Conservation (phyloP, 2,888 invertebrate genomes). For the Drosophila tripunctata region DNA sequence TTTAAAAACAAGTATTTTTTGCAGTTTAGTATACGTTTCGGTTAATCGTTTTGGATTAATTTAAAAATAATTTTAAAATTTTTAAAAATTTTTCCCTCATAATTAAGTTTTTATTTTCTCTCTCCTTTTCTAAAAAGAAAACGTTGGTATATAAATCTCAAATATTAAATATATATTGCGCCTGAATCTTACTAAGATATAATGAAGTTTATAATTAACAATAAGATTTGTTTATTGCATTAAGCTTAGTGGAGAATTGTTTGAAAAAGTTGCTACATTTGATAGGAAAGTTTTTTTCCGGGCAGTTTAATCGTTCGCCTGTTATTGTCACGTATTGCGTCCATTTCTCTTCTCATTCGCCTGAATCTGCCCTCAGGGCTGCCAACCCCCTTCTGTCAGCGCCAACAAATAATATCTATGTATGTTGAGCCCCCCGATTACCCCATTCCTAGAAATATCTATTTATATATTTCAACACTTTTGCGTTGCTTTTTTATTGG, state of each 20-base stretch:
- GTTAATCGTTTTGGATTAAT: no score
- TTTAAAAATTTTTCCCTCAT: no score
- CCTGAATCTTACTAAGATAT: no score
- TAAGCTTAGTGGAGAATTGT: slow-evolving; percentile 10
- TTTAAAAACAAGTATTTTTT: not conserved
- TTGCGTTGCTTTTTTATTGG: slow-evolving; percentile 58
- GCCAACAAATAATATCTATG: slow-evolving; percentile 56
- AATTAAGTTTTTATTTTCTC: no score
- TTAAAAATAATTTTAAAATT: not conserved
- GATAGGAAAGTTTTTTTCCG: slow-evolving; percentile 1
- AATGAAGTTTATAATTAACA: slow-evolving; percentile 20
- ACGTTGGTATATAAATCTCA: no score
- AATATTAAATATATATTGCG: no score
- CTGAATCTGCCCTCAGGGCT: slow-evolving; percentile 32
- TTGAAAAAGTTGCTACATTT: not conserved
- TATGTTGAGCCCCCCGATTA: slow-evolving; percentile 6
- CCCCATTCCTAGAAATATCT: slow-evolving; percentile 19
- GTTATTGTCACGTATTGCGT: slow-evolving; percentile 54
- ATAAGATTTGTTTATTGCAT: slow-evolving; percentile 2
- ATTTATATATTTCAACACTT: slow-evolving; percentile 57
- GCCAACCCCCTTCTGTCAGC: slow-evolving; percentile 50
- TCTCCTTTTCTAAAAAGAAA: no score
- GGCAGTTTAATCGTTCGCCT: slow-evolving; percentile 17
- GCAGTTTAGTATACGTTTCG: no score
- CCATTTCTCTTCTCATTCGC: slow-evolving; percentile 56